These are phyloP conservation scores for Mus spicilegus DNA, from an alignment of 2,113 vertebrate species.

Conservation along the genomic window DNA sequence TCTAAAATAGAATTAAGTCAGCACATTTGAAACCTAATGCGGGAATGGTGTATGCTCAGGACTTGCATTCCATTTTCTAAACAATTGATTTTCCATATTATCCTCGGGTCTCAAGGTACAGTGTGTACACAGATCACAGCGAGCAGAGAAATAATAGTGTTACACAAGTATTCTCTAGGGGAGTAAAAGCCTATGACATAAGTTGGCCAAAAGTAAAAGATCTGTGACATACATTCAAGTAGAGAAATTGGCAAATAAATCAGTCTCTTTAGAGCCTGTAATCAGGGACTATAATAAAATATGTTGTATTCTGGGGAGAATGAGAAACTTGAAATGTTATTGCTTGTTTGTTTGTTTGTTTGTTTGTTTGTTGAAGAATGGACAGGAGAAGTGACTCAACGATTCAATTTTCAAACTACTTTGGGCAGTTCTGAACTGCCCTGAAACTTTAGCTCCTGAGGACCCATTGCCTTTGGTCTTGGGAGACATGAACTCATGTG, in stretches of 20 bases:
- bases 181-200: background rate
- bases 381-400: too few relatives aligned
- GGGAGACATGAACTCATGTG: too few relatives aligned
- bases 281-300: background rate
- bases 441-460: background rate
- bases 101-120: constrained; percentile 76
- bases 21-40: constrained; percentile 43
- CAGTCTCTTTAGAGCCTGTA: constrained; percentile 69
- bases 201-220: constrained; percentile 59
- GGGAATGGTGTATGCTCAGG: constrained; percentile 14
- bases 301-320: background rate
- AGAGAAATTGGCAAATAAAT: constrained; percentile 74
- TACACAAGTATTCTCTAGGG: constrained; percentile 84
- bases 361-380: too few relatives aligned
- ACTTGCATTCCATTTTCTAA: constrained; percentile 77
- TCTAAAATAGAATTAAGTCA: constrained; percentile 60
- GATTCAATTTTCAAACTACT: background rate
- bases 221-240: constrained; percentile 81
- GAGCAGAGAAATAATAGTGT: constrained; percentile 84
- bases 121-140: constrained; percentile 79
- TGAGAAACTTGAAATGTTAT: background rate
- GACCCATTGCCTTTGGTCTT: background rate
- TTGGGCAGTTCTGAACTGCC: background rate
- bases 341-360: background rate
- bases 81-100: constrained; percentile 85